phyloP scores from a whole-genome alignment of 2,113 vertebrate genomes.

The Ammodytes dubius region DNA sequence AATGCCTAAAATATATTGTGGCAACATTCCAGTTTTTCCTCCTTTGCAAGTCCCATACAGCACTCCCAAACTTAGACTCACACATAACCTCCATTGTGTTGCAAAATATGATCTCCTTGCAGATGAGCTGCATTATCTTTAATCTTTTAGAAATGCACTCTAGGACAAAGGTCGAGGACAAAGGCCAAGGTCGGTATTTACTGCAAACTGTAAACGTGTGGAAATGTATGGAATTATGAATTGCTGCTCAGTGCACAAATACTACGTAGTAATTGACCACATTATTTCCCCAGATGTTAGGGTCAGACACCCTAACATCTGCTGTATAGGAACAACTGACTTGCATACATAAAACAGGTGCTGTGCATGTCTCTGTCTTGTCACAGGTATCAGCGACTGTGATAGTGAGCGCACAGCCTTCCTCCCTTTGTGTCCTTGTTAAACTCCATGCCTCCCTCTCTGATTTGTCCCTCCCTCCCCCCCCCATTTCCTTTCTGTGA shows the following conservation, averaged over 20 bases:
- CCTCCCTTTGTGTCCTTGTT: constrained; percentile 15
- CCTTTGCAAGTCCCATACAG: neutral
- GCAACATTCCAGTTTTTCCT: neutral
- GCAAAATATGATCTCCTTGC: neutral
- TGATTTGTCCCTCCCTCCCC: constrained; percentile 5
- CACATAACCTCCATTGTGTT: neutral
- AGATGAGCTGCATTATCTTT: neutral
- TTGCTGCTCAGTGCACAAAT: neutral
- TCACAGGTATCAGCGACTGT: constrained; percentile 32
- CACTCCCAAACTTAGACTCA: neutral
- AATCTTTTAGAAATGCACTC: neutral
- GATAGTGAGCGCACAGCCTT: constrained; percentile 2
- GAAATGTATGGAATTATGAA: neutral
- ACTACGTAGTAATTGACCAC: neutral
- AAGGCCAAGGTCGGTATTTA: neutral
- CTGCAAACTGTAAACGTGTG: neutral
- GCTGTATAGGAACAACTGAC: constrained; percentile 1
- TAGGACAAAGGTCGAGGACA: neutral
- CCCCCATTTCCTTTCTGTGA: constrained; percentile 6
- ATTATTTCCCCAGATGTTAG: neutral
- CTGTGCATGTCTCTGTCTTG: constrained; percentile 6
- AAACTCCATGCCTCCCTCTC: neutral
- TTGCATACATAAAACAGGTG: constrained; percentile 44
- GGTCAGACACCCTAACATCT: constrained; percentile 48
- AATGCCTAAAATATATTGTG: neutral